phyloP scores from a whole-genome alignment of 2,888 invertebrate species.

The Mylabris sibirica region DNA sequence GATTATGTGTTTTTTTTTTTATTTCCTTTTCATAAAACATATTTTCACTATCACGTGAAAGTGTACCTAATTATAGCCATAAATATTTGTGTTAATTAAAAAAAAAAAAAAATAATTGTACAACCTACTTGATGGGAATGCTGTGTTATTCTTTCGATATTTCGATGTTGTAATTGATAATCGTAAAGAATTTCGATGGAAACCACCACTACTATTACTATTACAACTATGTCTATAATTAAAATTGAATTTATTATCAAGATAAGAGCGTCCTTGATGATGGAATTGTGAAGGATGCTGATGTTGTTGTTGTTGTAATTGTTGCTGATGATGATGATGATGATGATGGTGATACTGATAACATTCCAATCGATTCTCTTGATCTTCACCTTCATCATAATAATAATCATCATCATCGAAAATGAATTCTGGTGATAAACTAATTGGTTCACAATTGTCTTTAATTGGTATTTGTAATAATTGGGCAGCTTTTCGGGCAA shows the following conservation, averaged over 20 bases:
- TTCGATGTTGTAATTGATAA: slow-evolving; percentile 50
- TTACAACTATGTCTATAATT: slow-evolving; percentile 43
- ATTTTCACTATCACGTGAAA: background rate
- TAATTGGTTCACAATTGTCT: slow-evolving; percentile 47
- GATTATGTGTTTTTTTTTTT: background rate
- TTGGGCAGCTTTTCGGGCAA: slow-evolving; percentile 71
- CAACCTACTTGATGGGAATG: slow-evolving; percentile 49
- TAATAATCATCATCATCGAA: slow-evolving; percentile 47
- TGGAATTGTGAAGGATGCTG: slow-evolving; percentile 10
- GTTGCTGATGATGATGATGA: slow-evolving; percentile 29
- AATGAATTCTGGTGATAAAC: slow-evolving; percentile 33
- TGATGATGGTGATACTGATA: slow-evolving; percentile 26
- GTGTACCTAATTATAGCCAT: background rate
- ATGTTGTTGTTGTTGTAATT: slow-evolving; percentile 31
- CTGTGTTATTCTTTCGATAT: slow-evolving; percentile 44
- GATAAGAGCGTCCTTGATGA: slow-evolving; percentile 38
- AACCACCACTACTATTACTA: slow-evolving; percentile 40
- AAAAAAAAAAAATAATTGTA: slow-evolving; percentile 11
- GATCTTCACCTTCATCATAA: background rate
- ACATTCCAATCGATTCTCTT: slow-evolving; percentile 47
- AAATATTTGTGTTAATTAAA: background rate
- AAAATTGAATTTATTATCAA: slow-evolving; percentile 38
- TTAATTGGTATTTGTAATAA: slow-evolving; percentile 65
- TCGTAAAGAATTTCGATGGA: slow-evolving; percentile 54
- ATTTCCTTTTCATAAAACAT: background rate